Percentiles rank a stretch among this genome's conserved stretches.
Conservation (phyloP, 1,140 invertebrate genomes). For the Oryzaephilus surinamensis region DNA sequence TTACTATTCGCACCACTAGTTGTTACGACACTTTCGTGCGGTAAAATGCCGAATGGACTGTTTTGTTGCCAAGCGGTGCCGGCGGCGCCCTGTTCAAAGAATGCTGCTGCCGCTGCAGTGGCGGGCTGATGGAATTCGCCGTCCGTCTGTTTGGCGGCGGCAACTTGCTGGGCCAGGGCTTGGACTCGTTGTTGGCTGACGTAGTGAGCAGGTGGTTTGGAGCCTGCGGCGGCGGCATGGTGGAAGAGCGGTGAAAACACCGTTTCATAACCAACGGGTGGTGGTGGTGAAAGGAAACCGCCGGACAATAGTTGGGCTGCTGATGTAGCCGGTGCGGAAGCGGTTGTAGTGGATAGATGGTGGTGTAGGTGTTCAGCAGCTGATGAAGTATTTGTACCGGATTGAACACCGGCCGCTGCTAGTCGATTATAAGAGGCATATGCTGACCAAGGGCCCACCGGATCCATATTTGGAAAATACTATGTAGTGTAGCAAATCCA, state of each 20-base stretch:
- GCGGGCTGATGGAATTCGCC: conserved; percentile 44
- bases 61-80: conserved; percentile 54
- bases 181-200: conserved; percentile 40
- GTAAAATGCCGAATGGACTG: conserved; percentile 65
- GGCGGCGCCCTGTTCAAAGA: conserved; percentile 51
- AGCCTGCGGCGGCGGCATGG: conserved; percentile 41
- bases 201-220: conserved; percentile 52
- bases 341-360: conserved; percentile 45
- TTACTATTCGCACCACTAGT: conserved; percentile 47
- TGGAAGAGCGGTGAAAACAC: conserved; percentile 63
- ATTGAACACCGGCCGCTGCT: conserved; percentile 44
- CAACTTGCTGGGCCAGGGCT: conserved; percentile 33
- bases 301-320: conserved; percentile 56
- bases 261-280: conserved; percentile 55
- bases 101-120: conserved; percentile 40
- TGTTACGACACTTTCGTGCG: conserved; percentile 63
- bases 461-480: conserved; percentile 48
- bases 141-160: conserved; percentile 45
- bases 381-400: conserved; percentile 29
- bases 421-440: conserved; percentile 64
- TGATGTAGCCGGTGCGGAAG: conserved; percentile 33
- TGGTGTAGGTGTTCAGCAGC: conserved; percentile 55
- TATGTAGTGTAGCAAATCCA: conserved; percentile 22
- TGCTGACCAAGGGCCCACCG: conserved; percentile 64
- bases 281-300: conserved; percentile 54